phyloP scores from a whole-genome alignment of 2,113 vertebrate genomes.

The Onychorhynchus coronatus region DNA sequence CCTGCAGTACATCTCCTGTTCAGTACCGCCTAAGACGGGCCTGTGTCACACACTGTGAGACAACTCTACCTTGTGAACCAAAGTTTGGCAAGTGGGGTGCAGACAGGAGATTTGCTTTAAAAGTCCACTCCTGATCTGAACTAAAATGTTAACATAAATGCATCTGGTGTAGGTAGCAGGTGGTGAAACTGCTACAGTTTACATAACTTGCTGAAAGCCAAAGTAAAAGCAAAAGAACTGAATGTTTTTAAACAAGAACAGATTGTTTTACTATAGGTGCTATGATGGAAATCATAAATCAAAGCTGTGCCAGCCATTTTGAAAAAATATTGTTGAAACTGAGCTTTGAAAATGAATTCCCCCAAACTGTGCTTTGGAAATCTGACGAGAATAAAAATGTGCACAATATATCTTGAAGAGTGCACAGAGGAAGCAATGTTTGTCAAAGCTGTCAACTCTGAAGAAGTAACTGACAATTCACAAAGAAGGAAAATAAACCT shows the following conservation, averaged over 20 bases:
- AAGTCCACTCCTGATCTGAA: not conserved
- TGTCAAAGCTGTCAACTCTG: not conserved
- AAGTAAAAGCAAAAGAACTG: not conserved
- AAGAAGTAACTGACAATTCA: not conserved
- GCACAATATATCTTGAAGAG: not conserved
- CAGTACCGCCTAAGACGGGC: not conserved
- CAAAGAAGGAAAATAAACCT: not conserved
- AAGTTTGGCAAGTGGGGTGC: not conserved
- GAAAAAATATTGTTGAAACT: constrained; percentile 34
- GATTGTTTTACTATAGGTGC: constrained; percentile 53
- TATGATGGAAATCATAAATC: constrained; percentile 29
- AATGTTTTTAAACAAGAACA: constrained; percentile 42
- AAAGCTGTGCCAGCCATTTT: constrained; percentile 40
- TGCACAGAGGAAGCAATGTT: not conserved
- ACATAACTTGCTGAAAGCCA: not conserved
- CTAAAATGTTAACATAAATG: not conserved
- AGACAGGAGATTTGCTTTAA: not conserved
- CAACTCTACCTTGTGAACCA: not conserved
- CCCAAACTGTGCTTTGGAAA: not conserved
- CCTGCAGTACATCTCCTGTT: not conserved
- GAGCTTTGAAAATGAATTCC: constrained; percentile 22
- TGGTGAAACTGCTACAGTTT: constrained; percentile 21
- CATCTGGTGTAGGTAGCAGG: not conserved
- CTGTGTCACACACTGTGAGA: not conserved
- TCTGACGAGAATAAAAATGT: not conserved